Percentiles rank a stretch among this genome's conserved stretches.
phyloP scores from a whole-genome alignment of 2,888 invertebrate genomes.

The Nephrotoma appendiculata region DNA sequence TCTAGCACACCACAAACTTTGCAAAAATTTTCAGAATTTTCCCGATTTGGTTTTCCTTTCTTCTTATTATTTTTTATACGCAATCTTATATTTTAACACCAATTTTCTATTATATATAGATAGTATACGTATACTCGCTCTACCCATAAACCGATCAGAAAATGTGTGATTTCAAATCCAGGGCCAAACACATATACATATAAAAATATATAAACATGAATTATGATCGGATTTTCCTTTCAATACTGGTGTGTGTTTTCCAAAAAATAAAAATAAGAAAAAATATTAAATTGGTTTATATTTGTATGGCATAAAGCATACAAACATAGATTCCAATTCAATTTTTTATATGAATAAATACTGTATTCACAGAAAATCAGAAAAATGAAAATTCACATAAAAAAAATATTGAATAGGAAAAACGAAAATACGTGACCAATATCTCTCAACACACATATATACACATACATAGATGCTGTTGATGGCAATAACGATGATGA shows the following conservation, averaged over 20 bases:
- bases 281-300: neutral
- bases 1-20: neutral
- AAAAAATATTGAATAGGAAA: neutral
- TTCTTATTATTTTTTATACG: neutral
- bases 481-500: neutral
- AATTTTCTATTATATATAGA: neutral
- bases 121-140: neutral
- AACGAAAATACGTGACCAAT: neutral
- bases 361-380: neutral
- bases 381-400: neutral
- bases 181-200: neutral
- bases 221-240: neutral
- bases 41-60: neutral
- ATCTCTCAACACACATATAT: neutral
- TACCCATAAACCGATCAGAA: neutral
- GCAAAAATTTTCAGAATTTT: neutral
- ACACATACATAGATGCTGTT: neutral
- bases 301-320: neutral
- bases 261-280: neutral
- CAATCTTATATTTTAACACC: neutral
- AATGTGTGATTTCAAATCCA: neutral
- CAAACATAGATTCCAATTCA: neutral
- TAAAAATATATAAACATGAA: neutral
- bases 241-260: neutral
- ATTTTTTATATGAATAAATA: neutral